These are phyloP conservation scores for Coenonympha arcania DNA, from an alignment of 2,888 invertebrate genomes.

Conservation along the genomic window DNA sequence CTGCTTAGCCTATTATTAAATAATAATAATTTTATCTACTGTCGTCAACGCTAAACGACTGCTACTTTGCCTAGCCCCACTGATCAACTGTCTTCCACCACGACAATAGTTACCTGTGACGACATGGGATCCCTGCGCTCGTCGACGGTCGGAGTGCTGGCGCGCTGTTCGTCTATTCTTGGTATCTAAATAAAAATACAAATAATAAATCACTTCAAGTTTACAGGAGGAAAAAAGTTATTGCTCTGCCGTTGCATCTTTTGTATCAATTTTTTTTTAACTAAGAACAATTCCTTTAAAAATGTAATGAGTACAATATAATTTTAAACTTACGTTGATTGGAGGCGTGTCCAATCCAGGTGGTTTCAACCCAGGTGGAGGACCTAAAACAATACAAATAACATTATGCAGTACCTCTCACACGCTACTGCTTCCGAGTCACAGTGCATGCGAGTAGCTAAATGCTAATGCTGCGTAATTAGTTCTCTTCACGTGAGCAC, in stretches of 20 bases:
- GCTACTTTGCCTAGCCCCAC: no score
- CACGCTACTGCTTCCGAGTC: neutral
- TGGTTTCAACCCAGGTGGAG: slow-evolving; percentile 50
- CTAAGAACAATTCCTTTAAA: no score
- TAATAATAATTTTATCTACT: no score
- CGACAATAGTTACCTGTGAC: slow-evolving; percentile 57
- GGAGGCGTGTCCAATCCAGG: slow-evolving; percentile 62
- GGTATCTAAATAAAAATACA: slow-evolving; percentile 34
- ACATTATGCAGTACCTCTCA: neutral
- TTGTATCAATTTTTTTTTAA: no score
- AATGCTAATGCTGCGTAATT: no score
- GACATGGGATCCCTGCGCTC: slow-evolving; percentile 66
- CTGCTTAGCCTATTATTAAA: no score
- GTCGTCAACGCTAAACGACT: no score
- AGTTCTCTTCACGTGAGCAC: no score
- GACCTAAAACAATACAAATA: slow-evolving; percentile 50
- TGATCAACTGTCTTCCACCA: no score
- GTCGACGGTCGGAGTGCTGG: slow-evolving; percentile 82
- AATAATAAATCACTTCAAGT: neutral
- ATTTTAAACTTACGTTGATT: slow-evolving; percentile 43
- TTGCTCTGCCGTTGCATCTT: no score
- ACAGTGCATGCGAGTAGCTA: slow-evolving; percentile 4
- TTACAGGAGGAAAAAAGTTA: no score
- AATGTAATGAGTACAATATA: no score
- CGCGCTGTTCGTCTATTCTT: slow-evolving; percentile 76